phyloP scores from a whole-genome alignment of 2,888 invertebrate species.

The Epirrhoe alternata region DNA sequence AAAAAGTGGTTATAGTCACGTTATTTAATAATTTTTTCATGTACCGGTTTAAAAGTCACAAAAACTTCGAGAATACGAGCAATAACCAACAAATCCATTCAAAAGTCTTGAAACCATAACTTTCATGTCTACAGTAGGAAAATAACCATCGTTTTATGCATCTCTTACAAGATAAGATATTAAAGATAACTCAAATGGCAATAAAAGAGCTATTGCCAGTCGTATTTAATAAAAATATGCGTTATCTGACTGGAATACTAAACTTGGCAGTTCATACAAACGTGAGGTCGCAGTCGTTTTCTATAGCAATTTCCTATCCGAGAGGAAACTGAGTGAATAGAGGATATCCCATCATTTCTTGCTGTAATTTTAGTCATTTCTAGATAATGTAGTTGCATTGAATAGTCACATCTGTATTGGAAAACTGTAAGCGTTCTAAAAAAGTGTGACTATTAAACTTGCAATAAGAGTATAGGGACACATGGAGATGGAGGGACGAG shows the following conservation, averaged over 20 bases:
- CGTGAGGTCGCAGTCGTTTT: constrained; percentile 26
- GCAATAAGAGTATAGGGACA: no score
- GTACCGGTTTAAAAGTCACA: neutral
- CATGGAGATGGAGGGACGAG: no score
- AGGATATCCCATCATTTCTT: constrained; percentile 38
- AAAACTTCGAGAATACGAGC: neutral
- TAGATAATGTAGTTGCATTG: neutral
- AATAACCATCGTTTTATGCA: constrained; percentile 3
- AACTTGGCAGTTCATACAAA: constrained; percentile 23
- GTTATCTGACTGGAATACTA: constrained; percentile 28
- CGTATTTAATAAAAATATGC: constrained; percentile 25
- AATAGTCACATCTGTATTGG: neutral
- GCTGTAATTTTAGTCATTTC: constrained; percentile 3
- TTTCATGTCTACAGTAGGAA: neutral
- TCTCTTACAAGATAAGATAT: constrained; percentile 8
- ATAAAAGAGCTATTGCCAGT: constrained; percentile 23
- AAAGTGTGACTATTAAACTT: neutral
- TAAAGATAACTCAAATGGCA: constrained; percentile 25
- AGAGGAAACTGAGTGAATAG: constrained; percentile 27
- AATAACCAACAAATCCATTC: neutral
- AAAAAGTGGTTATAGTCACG: neutral
- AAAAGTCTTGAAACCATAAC: neutral
- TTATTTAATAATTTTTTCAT: neutral
- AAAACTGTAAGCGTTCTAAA: neutral
- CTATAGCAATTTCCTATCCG: constrained; percentile 40